A percentile compares a stretch with the other conserved stretches of the same genome.
phyloP scores from a whole-genome alignment of 1,140 invertebrate genomes.

The Drosophila mauritiana region DNA sequence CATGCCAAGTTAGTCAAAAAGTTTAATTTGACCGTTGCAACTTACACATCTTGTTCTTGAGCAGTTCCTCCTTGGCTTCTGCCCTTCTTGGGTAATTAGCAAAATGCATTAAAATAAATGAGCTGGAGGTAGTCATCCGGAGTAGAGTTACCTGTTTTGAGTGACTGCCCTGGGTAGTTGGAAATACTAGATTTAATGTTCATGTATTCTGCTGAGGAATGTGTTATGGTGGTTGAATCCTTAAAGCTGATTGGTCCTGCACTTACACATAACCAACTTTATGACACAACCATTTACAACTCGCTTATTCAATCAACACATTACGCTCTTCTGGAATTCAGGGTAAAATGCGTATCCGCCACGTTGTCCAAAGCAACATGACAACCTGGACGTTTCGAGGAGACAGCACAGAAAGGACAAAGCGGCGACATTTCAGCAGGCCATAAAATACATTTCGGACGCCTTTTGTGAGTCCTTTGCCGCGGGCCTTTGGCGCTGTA shows the following conservation, averaged over 20 bases:
- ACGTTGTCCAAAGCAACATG: constrained; percentile 21
- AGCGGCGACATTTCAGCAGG: constrained; percentile 72
- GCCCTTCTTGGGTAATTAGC: constrained; percentile 68
- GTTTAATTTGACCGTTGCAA: constrained; percentile 58
- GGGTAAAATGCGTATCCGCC: constrained; percentile 4
- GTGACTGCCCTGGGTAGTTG: constrained; percentile 4
- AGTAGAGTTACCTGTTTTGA: constrained; percentile 36
- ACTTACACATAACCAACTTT: not conserved
- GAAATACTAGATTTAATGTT: constrained; percentile 21
- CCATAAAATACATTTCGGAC: constrained; percentile 78
- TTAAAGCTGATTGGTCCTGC: not conserved
- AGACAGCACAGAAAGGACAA: constrained; percentile 27
- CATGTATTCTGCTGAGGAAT: not conserved
- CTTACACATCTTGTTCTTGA: constrained; percentile 27
- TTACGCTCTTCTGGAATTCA: constrained; percentile 1
- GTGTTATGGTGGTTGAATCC: not conserved
- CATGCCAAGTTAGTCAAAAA: constrained; percentile 69
- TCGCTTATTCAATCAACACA: constrained; percentile 47
- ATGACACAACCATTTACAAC: constrained; percentile 19
- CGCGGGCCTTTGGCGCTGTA: constrained; percentile 67
- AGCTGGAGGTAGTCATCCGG: constrained; percentile 36
- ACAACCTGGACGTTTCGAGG: constrained; percentile 42
- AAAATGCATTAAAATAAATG: constrained; percentile 80
- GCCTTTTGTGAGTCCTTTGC: constrained; percentile 58
- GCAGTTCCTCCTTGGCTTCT: constrained; percentile 16